Conservation (phyloP, 2,888 invertebrate genomes). For the Tridacna gigas region DNA sequence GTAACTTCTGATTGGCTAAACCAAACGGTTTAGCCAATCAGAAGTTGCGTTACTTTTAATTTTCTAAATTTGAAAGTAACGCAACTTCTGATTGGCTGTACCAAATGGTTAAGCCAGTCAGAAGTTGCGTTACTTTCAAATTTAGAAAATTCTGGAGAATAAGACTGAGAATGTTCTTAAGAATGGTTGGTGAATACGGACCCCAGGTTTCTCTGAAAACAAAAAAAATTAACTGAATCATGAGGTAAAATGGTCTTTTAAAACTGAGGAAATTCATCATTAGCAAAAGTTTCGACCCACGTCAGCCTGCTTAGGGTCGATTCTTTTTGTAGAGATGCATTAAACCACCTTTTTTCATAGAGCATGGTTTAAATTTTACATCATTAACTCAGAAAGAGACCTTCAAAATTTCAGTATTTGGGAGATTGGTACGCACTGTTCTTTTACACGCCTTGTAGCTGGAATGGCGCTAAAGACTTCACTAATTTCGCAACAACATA, state of each 20-base stretch:
- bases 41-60: too few relatives aligned
- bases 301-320: neutral
- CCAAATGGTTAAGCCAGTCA: too few relatives aligned
- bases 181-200: too few relatives aligned
- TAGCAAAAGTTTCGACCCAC: neutral
- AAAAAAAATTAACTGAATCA: too few relatives aligned
- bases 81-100: too few relatives aligned
- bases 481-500: neutral
- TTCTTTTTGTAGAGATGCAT: too few relatives aligned
- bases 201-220: neutral
- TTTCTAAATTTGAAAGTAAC: too few relatives aligned
- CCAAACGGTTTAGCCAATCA: too few relatives aligned
- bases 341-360: neutral
- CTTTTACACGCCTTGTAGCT: conserved; percentile 4
- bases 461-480: conserved; percentile 1
- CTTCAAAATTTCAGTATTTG: neutral
- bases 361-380: neutral
- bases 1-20: too few relatives aligned
- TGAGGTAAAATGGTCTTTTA: neutral
- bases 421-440: neutral
- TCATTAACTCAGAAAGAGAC: neutral
- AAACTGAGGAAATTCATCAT: neutral
- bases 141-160: too few relatives aligned
- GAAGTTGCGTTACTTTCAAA: too few relatives aligned
- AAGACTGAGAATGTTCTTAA: too few relatives aligned